These are phyloP conservation scores for Nomada ruficornis DNA, from an alignment of 2,888 invertebrate species.

Conservation along the genomic window DNA sequence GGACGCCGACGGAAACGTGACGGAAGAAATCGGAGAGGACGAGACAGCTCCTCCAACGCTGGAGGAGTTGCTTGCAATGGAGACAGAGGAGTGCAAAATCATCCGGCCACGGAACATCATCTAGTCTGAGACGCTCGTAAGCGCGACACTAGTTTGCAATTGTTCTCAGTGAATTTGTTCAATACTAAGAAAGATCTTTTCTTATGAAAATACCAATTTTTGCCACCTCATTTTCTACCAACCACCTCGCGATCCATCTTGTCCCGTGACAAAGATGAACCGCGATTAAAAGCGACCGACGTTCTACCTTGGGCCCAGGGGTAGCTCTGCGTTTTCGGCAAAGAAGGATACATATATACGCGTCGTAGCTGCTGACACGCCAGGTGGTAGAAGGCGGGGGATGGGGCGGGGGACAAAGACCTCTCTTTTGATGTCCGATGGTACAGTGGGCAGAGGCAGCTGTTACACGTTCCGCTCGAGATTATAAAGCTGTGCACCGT, in stretches of 20 bases:
- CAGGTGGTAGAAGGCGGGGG: constrained; percentile 49
- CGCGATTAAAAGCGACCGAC: too few species aligned
- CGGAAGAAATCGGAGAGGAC: constrained; percentile 74
- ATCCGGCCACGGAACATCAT: neutral
- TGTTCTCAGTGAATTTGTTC: neutral
- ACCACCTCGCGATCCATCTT: too few species aligned
- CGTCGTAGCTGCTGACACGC: constrained; percentile 8
- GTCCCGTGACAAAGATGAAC: too few species aligned
- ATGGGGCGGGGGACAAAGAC: constrained; percentile 36
- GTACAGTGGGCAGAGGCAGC: constrained; percentile 40
- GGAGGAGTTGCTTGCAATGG: neutral
- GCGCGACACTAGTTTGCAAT: neutral
- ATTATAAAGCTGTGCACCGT: constrained; percentile 36
- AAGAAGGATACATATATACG: neutral
- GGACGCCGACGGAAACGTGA: constrained; percentile 76
- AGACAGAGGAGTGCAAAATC: neutral
- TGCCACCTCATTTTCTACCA: too few species aligned
- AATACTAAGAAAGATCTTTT: too few species aligned
- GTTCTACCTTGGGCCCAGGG: neutral
- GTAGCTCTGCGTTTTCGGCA: constrained; percentile 6
- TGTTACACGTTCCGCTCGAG: constrained; percentile 55
- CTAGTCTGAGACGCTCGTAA: too few species aligned
- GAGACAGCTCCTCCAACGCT: neutral
- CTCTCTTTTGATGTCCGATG: constrained; percentile 50
- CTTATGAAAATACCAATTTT: too few species aligned